Evolutionary conservation across 1,140 invertebrate species (phyloP).

Genomic region (Gonioctena quinquepunctata): DNA sequence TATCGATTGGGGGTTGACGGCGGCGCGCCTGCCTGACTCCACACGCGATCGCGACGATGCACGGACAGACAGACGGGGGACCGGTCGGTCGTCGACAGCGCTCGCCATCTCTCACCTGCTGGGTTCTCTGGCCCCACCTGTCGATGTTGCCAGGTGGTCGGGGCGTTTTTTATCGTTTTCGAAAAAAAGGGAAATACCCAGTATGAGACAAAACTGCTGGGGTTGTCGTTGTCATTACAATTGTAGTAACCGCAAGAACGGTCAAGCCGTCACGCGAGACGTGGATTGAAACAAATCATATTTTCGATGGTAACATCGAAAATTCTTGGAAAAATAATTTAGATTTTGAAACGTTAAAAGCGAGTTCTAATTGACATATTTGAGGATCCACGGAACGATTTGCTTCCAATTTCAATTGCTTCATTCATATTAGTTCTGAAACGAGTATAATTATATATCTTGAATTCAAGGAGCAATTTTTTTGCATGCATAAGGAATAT

Average conservation of each 20-base stretch:
- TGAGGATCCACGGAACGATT: no score
- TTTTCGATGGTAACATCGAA: no score
- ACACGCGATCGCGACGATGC: constrained; percentile 44
- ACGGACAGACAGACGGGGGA: neutral
- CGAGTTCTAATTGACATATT: no score
- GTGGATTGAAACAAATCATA: no score
- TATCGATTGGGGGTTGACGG: constrained; percentile 47
- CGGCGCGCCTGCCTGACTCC: constrained; percentile 50
- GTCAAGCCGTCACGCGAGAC: no score
- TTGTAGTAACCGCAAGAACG: neutral
- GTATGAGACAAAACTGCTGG: neutral
- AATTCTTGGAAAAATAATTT: no score
- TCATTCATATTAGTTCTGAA: no score
- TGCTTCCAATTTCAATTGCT: no score
- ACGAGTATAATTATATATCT: no score
- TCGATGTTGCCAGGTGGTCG: neutral
- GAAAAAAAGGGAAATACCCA: neutral
- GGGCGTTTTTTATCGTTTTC: neutral
- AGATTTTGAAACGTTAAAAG: no score
- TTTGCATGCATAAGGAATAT: no score
- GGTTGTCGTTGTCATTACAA: neutral
- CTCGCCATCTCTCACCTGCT: constrained; percentile 11
- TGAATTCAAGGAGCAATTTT: no score
- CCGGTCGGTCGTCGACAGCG: neutral
- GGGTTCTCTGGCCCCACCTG: constrained; percentile 1